Percentiles rank a stretch among this genome's conserved stretches.
Evolutionary conservation across 2,797 vertebrate genomes (phyloP).

Genomic region (Enteromius afrohamiltoni): DNA sequence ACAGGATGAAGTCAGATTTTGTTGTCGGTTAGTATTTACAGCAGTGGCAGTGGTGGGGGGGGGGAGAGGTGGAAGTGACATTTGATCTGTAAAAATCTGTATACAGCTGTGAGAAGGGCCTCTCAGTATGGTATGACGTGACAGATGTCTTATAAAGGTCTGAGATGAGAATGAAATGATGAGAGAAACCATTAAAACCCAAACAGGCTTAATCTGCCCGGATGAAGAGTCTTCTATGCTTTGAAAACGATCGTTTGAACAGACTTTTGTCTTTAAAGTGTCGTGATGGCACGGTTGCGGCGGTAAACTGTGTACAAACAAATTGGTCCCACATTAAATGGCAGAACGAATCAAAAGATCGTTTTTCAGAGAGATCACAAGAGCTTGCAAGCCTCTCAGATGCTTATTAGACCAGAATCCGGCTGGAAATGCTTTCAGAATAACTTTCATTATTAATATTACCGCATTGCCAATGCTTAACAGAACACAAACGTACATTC

Average conservation of each 20-base stretch:
- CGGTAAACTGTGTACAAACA: constrained; percentile 53
- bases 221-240: constrained; percentile 38
- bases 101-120: constrained; percentile 83
- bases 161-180: constrained; percentile 71
- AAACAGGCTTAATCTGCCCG: constrained; percentile 52
- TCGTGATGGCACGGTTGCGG: constrained; percentile 52
- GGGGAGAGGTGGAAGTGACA: constrained; percentile 74
- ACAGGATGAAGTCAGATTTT: constrained; percentile 91
- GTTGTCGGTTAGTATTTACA: constrained; percentile 93
- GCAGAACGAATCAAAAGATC: constrained; percentile 62
- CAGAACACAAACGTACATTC: constrained; percentile 35
- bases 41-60: constrained; percentile 82
- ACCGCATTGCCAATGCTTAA: constrained; percentile 3
- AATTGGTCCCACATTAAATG: constrained; percentile 72
- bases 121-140: constrained; percentile 79
- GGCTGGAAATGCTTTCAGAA: constrained; percentile 27
- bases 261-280: constrained; percentile 53
- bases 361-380: constrained; percentile 31
- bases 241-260: constrained; percentile 54
- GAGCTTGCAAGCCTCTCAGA: constrained; percentile 50
- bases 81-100: constrained; percentile 86
- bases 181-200: constrained; percentile 58
- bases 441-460: constrained; percentile 37
- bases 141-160: constrained; percentile 78
- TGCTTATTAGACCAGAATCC: constrained; percentile 57